phyloP scores from a whole-genome alignment of 2,113 vertebrate species.

The Gymnogyps californianus region DNA sequence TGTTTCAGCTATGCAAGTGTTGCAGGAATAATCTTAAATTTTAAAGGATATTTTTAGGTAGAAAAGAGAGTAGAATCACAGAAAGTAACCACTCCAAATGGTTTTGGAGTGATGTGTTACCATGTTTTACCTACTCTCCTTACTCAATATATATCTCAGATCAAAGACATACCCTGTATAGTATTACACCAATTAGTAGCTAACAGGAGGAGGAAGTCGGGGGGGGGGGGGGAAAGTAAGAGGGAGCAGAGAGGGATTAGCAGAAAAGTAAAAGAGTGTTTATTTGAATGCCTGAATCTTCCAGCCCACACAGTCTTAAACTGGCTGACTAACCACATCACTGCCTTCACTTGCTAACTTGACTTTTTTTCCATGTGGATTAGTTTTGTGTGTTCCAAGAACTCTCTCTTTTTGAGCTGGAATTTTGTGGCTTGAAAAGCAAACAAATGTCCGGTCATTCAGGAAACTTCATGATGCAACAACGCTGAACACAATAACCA shows the following conservation, averaged over 20 bases:
- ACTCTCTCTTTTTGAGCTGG: neutral
- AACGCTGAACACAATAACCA: neutral
- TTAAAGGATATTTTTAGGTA: neutral
- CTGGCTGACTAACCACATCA: neutral
- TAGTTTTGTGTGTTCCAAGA: neutral
- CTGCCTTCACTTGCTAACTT: neutral
- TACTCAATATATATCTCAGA: neutral
- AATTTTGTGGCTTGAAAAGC: neutral
- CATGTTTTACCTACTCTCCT: neutral
- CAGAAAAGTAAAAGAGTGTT: conserved; percentile 19
- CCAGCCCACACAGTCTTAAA: neutral
- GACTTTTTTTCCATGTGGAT: neutral
- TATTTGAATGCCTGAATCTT: conserved; percentile 10
- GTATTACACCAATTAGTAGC: neutral
- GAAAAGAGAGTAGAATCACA: neutral
- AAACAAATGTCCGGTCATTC: neutral
- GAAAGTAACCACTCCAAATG: neutral
- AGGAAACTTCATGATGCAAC: neutral
- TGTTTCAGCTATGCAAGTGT: neutral
- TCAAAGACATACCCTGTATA: neutral
- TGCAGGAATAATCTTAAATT: neutral
- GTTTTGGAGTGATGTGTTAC: neutral
- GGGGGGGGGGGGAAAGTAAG: neutral
- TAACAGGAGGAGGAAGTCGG: neutral
- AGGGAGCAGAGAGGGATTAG: neutral